Base-by-base conservation (phyloP, 2,888 invertebrate species). In the Caenorhabditis imperialis region DNA sequence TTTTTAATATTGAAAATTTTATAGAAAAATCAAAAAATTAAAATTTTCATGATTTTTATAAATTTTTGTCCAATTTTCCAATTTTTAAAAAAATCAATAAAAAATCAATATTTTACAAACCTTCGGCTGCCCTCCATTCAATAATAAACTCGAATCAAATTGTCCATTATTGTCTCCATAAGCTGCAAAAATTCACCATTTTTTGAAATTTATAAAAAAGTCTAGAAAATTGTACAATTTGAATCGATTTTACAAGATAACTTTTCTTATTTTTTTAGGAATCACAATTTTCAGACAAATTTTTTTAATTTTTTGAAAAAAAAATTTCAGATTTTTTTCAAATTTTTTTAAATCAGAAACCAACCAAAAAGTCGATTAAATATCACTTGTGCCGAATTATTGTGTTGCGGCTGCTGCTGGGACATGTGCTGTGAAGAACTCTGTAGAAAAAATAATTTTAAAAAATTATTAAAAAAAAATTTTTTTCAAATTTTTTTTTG, bases 81-180 rank as follows among this genome's bases (percentile, higher is more conserved):
- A 30, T 30, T 3, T 30, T n/a, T 6, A 2, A 2, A 2, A 16
- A 22, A 8, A 20, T 20, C n/a, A 16, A 20, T 44, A 16, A 44
- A 20, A 44, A 16, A 44, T 20, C 20, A 7, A 58, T n/a, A n/a
- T n/a, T n/a, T n/a, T n/a, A n/a, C n/a, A n/a, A n/a, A n/a, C 58
- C 47, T 58, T 58, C 20, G 47, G 58, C n/a, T 60, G 60, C 5
- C 38, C 53, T 6, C 48, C 48, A 51, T 71, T 71, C 18, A 72
- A 10, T 1, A 60, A 22, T 16, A 51, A 12, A 30, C 35, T 38
- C 23, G 51, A 44, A n/a, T 57, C 67, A 30, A 70, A 70, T 5
- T 37, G 7, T 18, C 30, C 51, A 51, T 53, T 69, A 16, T 44
- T 20, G 25, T 38, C 33, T 40, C 5, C 14, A 14, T 12, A 37